Base-by-base conservation (phyloP, 1,140 invertebrate genomes). In the Eubasilissa regina region DNA sequence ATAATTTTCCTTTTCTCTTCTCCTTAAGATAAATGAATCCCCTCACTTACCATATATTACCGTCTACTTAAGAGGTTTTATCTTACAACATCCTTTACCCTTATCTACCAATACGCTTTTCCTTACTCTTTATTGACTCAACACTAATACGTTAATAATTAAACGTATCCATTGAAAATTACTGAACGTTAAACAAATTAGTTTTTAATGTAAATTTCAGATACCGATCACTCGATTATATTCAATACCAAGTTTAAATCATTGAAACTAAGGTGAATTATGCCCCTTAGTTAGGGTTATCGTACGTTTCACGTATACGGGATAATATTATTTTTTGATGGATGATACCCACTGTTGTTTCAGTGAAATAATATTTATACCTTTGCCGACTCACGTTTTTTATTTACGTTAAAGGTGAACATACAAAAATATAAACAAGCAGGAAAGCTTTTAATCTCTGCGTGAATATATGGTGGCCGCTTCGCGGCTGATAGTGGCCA, bases 141-240 rank as follows among this genome's bases (percentile, higher is more conserved):
- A 73, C 51, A 43, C 68, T 73, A 77, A 80, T 68, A 51, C 43
- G 62, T 68, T 68, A 75, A 80, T 80, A 80, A 80, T 80, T 80
- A 80, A 80, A 76, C 62, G 78, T 80, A 48, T 68, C 73, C 73
- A 48, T 51, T 70, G 45, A 48, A 76, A 80, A 68, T 80, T 80
- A 76, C 64, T 17, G 11, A 48, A 62, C 43, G 45, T 79, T 75
- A 75, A 75, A 55, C 66, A 78, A 73, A 79, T 68, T 73, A 73
- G 60, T 12, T 35, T 62, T 73, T 55, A 73, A 73, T 73, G 68
- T 73, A 73, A 73, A 73, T 73, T 19, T 53, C 19, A 51, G 68
- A 73, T 73, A 53, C 66, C 7, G 17, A 70, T 70, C 66, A 47
- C 25, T 73, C 68, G 68, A 53, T 73, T 73, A 73, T 21, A 73